Evolutionary conservation across 2,113 vertebrate genomes (phyloP).

Genomic region (Turdus rufiventris): DNA sequence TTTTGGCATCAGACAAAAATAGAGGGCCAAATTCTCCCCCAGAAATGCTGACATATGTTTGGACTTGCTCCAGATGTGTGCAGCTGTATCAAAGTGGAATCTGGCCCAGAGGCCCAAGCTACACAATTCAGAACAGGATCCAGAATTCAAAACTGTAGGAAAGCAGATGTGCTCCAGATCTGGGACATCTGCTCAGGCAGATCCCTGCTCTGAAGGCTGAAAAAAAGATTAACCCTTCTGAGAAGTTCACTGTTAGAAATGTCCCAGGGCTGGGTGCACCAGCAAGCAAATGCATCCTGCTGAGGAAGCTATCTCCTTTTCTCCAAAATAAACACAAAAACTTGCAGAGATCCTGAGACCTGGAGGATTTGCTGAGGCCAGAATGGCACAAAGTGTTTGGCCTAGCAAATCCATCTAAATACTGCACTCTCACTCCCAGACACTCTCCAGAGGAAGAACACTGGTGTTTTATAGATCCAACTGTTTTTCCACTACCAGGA

Average conservation of each 20-base stretch:
- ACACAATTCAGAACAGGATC: neutral
- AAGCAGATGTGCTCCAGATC: slow-evolving; percentile 10
- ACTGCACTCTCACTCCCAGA: neutral
- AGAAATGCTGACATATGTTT: neutral
- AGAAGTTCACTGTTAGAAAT: neutral
- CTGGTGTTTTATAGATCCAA: neutral
- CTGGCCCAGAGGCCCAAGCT: slow-evolving; percentile 14
- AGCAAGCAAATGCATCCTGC: rapidly evolving
- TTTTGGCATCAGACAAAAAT: neutral
- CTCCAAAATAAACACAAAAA: neutral
- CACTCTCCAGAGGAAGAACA: neutral
- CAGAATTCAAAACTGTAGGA: neutral
- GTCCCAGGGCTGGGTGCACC: neutral
- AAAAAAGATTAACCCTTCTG: neutral
- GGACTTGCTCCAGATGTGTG: slow-evolving; percentile 9
- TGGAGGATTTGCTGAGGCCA: neutral
- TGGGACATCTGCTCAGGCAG: neutral
- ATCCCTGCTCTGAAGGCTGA: neutral
- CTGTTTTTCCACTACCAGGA: neutral
- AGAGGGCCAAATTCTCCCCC: neutral
- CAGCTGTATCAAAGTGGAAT: slow-evolving; percentile 25
- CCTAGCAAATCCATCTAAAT: neutral
- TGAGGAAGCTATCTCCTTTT: neutral
- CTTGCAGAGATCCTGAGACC: neutral
- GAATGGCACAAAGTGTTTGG: neutral